Evolutionary conservation across 2,113 vertebrate genomes (phyloP).

Genomic region (Dendropsophus ebraccatus): DNA sequence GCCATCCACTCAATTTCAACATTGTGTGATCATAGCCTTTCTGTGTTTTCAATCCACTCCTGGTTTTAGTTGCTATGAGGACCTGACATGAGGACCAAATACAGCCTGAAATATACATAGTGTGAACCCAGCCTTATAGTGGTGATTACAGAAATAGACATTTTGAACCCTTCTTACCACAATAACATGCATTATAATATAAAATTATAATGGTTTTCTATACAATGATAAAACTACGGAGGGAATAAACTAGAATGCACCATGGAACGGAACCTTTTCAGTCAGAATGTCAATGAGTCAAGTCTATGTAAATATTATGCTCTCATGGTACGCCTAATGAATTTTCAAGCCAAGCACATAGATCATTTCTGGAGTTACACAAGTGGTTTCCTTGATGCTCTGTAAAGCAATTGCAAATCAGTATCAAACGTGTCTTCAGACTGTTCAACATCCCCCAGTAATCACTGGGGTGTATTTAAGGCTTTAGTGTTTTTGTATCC

Average conservation of each 20-base stretch:
- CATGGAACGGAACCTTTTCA: constrained; percentile 60
- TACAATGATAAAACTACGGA: constrained; percentile 31
- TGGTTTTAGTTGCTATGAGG: too few species aligned
- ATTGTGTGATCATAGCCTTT: too few species aligned
- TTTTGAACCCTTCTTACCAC: neutral
- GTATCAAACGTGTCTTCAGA: constrained; percentile 57
- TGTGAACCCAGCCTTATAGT: too few species aligned
- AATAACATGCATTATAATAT: constrained; percentile 16
- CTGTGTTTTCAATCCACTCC: too few species aligned
- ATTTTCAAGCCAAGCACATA: constrained; percentile 62
- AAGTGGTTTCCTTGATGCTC: constrained; percentile 48
- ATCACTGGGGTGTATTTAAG: constrained; percentile 60
- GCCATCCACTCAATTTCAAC: too few species aligned
- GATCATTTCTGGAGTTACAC: constrained; percentile 54
- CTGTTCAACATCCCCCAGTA: constrained; percentile 53
- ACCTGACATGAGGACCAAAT: too few species aligned
- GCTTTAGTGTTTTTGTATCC: constrained; percentile 64
- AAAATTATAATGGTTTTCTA: constrained; percentile 3
- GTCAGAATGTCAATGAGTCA: constrained; percentile 27
- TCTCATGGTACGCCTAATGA: constrained; percentile 59
- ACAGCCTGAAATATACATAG: too few species aligned
- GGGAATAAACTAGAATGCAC: constrained; percentile 55
- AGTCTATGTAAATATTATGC: constrained; percentile 58
- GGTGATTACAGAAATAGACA: neutral
- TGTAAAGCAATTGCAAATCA: constrained; percentile 54